Evolutionary conservation across 30 jellyfish, hydroid and myxozoan genomes (phyloP).

Genomic region (Hydra vulgaris): DNA sequence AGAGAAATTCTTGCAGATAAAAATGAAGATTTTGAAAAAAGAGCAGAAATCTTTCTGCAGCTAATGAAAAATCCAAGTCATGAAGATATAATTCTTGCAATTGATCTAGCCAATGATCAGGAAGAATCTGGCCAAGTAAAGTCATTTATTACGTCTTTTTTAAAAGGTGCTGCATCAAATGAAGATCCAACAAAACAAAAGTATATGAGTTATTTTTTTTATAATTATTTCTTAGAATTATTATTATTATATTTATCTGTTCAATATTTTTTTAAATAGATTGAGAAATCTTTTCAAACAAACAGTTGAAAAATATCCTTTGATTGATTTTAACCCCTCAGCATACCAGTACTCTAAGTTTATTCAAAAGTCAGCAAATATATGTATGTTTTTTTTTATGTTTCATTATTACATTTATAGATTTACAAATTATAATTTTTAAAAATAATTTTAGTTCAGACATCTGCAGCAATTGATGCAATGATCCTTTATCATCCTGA

Average conservation of each 20-base stretch:
- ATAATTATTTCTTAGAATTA: not conserved
- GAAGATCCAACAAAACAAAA: slow-evolving; percentile 46
- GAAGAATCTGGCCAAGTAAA: slow-evolving; percentile 74
- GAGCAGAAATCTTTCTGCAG: slow-evolving; percentile 63
- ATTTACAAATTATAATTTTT: no score
- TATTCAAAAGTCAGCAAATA: slow-evolving; percentile 26
- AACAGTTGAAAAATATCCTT: slow-evolving; percentile 27
- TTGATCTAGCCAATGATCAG: slow-evolving; percentile 73
- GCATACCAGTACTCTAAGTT: slow-evolving; percentile 60
- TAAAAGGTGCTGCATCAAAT: slow-evolving; percentile 31
- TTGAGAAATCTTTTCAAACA: slow-evolving; percentile 21
- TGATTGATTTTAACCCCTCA: slow-evolving; percentile 45
- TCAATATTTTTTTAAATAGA: not conserved
- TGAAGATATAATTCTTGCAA: slow-evolving; percentile 47
- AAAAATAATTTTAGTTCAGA: slow-evolving; percentile 26
- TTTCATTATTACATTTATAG: no score
- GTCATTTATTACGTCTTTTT: slow-evolving; percentile 56
- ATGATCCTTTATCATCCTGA: slow-evolving; percentile 79
- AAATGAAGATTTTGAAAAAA: slow-evolving; percentile 58
- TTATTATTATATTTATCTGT: not conserved
- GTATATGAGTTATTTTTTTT: slow-evolving; percentile 21
- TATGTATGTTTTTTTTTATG: slow-evolving; percentile 31
- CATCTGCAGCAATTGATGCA: slow-evolving; percentile 71
- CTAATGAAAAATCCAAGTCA: slow-evolving; percentile 58
- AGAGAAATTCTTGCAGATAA: slow-evolving; percentile 53